Evolutionary conservation across 2,113 vertebrate species (phyloP).

Genomic region (Rhabdomys dilectus): DNA sequence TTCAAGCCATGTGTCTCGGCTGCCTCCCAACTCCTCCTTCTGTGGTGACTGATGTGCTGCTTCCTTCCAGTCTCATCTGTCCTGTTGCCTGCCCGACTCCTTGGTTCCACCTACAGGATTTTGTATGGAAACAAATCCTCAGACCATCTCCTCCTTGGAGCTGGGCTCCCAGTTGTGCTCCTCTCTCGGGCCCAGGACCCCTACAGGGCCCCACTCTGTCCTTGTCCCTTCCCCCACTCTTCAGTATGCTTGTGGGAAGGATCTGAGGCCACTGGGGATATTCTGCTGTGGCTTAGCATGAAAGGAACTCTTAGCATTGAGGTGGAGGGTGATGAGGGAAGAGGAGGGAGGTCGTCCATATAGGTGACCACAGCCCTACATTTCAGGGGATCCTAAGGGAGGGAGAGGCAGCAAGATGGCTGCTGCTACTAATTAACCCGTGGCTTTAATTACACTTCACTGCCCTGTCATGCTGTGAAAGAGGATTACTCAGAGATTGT

Average conservation of each 20-base stretch:
- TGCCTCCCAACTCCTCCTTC: not conserved
- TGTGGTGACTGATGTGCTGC: not conserved
- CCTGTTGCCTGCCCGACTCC: not conserved
- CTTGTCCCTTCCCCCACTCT: not conserved
- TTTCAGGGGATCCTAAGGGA: not conserved
- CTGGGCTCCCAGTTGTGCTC: not conserved
- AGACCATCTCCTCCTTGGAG: not conserved
- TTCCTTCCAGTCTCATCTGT: too few relatives aligned
- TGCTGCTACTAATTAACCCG: constrained; percentile 52
- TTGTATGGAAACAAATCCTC: not conserved
- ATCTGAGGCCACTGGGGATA: not conserved
- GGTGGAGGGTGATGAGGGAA: not conserved
- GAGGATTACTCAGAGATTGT: constrained; percentile 47
- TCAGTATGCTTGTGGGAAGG: not conserved
- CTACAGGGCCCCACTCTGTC: not conserved
- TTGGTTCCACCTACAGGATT: not conserved
- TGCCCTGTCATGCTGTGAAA: constrained; percentile 57
- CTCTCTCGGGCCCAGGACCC: not conserved
- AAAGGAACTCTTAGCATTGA: not conserved
- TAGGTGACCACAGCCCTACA: not conserved
- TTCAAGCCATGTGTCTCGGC: not conserved
- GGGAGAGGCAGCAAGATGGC: not conserved
- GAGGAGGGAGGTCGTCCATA: too few relatives aligned
- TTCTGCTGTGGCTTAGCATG: not conserved
- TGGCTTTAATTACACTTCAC: constrained; percentile 71